These are phyloP conservation scores for Drosophila seclusa DNA, from an alignment of 2,888 invertebrate species.

Conservation along the genomic window DNA sequence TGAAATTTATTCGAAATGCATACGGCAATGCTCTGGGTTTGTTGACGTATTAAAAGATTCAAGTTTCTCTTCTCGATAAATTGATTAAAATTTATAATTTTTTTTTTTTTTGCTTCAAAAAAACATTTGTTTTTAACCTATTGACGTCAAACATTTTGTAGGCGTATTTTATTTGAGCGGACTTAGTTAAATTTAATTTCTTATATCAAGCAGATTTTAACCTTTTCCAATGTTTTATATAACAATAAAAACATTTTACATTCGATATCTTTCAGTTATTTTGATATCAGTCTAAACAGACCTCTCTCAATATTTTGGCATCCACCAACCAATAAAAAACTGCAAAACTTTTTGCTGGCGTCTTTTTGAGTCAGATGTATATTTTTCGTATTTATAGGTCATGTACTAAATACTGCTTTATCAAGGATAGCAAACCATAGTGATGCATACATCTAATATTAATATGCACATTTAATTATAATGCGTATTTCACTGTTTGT, in stretches of 20 bases:
- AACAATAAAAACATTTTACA: not conserved
- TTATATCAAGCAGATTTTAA: not conserved
- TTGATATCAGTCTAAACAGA: not conserved
- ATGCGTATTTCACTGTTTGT: slow-evolving; percentile 26
- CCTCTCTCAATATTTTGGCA: not conserved
- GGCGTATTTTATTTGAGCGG: slow-evolving; percentile 4
- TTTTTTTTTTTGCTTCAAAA: not conserved
- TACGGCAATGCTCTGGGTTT: slow-evolving; percentile 31
- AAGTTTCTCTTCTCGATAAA: slow-evolving; percentile 31
- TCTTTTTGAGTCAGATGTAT: slow-evolving; percentile 12
- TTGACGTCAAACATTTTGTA: slow-evolving; percentile 23
- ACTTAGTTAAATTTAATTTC: not conserved
- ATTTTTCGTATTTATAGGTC: slow-evolving; percentile 29
- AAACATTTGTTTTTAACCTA: slow-evolving; percentile 51
- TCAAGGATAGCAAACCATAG: slow-evolving; percentile 31
- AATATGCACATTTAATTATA: slow-evolving; percentile 58
- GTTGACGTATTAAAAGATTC: slow-evolving; percentile 20
- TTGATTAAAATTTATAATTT: slow-evolving; percentile 15
- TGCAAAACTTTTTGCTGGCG: slow-evolving; percentile 8
- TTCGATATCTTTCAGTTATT: not conserved
- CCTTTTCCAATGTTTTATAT: not conserved
- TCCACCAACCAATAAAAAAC: slow-evolving; percentile 42
- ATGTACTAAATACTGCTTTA: slow-evolving; percentile 26
- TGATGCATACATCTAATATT: slow-evolving; percentile 9
- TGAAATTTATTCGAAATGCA: slow-evolving; percentile 20